Evolutionary conservation across 2,797 vertebrate genomes (phyloP).

Genomic region (Sphenodon punctatus): DNA sequence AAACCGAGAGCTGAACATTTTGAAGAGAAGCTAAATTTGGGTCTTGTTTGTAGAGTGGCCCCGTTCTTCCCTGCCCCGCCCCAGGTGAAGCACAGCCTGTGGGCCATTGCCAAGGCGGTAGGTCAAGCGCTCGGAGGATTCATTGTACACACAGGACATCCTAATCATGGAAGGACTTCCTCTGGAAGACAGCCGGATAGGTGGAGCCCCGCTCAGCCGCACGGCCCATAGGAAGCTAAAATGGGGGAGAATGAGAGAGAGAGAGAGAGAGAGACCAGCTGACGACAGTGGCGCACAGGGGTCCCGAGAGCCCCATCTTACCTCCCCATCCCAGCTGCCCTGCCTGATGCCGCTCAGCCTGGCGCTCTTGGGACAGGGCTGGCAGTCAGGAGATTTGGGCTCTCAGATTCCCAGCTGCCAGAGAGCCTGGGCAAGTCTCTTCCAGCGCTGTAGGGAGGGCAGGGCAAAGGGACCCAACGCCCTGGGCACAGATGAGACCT

Average conservation of each 20-base stretch:
- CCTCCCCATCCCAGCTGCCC: not conserved
- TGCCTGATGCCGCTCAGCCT: not conserved
- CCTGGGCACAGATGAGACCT: not conserved
- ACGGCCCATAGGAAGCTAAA: not conserved
- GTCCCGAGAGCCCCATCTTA: too few relatives aligned
- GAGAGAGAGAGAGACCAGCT: not conserved
- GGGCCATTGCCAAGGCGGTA: not conserved
- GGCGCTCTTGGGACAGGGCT: not conserved
- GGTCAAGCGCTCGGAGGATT: not conserved
- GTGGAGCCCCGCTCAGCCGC: not conserved
- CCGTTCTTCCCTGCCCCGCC: too few relatives aligned
- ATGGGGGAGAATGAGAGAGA: not conserved
- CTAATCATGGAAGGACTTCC: not conserved
- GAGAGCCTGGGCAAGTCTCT: too few relatives aligned
- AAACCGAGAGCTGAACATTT: too few relatives aligned
- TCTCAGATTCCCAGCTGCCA: too few relatives aligned
- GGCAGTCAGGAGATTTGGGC: too few relatives aligned
- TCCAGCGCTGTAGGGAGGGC: too few relatives aligned
- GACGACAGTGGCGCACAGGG: too few relatives aligned
- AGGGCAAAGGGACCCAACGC: not conserved
- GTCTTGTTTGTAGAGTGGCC: not conserved
- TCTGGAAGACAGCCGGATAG: too few relatives aligned
- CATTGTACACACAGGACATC: not conserved
- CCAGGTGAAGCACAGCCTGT: not conserved
- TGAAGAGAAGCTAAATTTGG: not conserved